Conservation (phyloP, 1,140 invertebrate species). For the Drosophila rufa region DNA sequence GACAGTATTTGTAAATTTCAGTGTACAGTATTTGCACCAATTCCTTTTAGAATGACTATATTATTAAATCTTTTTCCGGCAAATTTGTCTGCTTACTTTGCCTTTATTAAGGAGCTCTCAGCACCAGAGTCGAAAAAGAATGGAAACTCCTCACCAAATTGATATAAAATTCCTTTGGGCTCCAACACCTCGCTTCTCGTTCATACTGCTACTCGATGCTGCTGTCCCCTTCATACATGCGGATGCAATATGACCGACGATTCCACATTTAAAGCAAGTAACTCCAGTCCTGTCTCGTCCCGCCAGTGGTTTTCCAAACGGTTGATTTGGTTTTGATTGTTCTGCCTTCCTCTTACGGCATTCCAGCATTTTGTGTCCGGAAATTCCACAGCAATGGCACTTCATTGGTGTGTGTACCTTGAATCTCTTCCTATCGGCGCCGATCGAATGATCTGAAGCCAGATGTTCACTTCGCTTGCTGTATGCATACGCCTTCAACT, state of each 20-base stretch:
- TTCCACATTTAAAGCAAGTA: no score
- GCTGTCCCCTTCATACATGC: no score
- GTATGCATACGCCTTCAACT: no score
- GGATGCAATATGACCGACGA: no score
- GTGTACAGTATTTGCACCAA: background rate
- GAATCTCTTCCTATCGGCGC: background rate
- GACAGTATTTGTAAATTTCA: conserved; percentile 15
- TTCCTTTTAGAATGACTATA: background rate
- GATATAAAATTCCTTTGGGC: no score
- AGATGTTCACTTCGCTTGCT: background rate
- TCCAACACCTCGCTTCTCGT: conserved; percentile 6
- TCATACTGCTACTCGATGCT: background rate
- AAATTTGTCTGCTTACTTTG: no score
- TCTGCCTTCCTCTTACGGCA: conserved; percentile 18
- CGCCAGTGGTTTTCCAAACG: background rate
- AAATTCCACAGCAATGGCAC: conserved; percentile 8
- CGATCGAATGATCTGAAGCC: background rate
- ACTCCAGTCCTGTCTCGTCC: no score
- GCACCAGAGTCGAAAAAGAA: no score
- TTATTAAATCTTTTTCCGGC: background rate
- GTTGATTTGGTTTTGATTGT: conserved; percentile 1
- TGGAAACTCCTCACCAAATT: background rate
- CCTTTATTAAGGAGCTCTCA: no score
- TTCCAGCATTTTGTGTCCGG: conserved; percentile 16
- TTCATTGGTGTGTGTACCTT: background rate